Conservation (phyloP, 2,797 vertebrate species). For the Eptatretus atami region DNA sequence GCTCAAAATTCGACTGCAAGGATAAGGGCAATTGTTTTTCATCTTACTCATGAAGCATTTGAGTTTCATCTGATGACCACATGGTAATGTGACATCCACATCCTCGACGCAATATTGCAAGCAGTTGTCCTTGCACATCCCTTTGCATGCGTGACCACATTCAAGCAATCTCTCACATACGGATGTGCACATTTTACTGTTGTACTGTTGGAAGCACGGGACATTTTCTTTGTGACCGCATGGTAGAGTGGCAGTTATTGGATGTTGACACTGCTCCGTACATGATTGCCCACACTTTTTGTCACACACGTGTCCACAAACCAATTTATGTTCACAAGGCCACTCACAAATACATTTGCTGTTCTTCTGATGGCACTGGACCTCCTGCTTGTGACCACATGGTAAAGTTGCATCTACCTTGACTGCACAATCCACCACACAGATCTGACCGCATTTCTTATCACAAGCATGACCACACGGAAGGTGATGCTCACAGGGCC, state of each 20-base stretch:
- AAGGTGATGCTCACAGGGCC: slow-evolving; percentile 9
- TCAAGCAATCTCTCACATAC: slow-evolving; percentile 9
- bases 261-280: slow-evolving; percentile 10
- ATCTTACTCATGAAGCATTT: slow-evolving; percentile 9
- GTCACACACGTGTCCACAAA: slow-evolving; percentile 10
- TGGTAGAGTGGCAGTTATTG: not conserved
- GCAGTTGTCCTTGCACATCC: slow-evolving; percentile 12
- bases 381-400: slow-evolving; percentile 9
- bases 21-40: no score
- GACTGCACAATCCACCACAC: slow-evolving; percentile 8
- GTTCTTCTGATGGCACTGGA: slow-evolving; percentile 8
- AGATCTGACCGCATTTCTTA: slow-evolving; percentile 9
- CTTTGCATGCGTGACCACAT: slow-evolving; percentile 11
- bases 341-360: slow-evolving; percentile 9
- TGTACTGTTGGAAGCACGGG: slow-evolving; percentile 11
- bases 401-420: slow-evolving; percentile 7
- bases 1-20: no score
- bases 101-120: slow-evolving; percentile 10
- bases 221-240: slow-evolving; percentile 7
- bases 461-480: slow-evolving; percentile 11
- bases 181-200: slow-evolving; percentile 9
- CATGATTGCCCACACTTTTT: slow-evolving; percentile 9
- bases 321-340: slow-evolving; percentile 7
- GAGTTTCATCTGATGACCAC: slow-evolving; percentile 9
- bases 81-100: slow-evolving; percentile 8